Conservation (phyloP, 2,888 invertebrate species). For the Barypeithes pellucidus region DNA sequence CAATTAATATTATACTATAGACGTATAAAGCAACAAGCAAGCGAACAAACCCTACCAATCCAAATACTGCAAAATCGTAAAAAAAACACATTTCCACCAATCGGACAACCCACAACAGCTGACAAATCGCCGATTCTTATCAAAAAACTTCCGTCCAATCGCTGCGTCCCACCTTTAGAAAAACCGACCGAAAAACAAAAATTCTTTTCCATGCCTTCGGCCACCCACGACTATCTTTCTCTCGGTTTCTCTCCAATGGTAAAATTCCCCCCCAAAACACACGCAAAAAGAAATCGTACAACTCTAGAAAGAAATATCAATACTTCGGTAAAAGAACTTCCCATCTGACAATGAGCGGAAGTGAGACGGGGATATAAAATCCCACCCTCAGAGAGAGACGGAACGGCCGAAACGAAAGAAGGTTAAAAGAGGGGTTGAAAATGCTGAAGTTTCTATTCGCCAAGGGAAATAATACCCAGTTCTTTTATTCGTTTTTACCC, state of each 20-base stretch:
- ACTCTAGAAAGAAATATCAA: conserved; percentile 53
- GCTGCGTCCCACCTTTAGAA: conserved; percentile 21
- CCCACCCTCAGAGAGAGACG: conserved; percentile 36
- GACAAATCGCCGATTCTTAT: conserved; percentile 42
- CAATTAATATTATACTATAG: too few relatives aligned
- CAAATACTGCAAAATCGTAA: conserved; percentile 12
- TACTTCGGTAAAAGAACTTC: conserved; percentile 40
- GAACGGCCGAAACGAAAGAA: conserved; percentile 44
- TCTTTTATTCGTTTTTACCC: conserved; percentile 61
- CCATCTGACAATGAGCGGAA: conserved; percentile 18
- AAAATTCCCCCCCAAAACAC: conserved; percentile 28
- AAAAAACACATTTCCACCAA: conserved; percentile 18
- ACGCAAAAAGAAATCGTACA: conserved; percentile 46
- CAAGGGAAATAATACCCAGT: conserved; percentile 58
- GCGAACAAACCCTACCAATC: too few relatives aligned
- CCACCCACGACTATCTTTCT: conserved; percentile 16
- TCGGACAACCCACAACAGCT: conserved; percentile 12
- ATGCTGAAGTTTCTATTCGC: conserved; percentile 62
- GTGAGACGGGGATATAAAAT: conserved; percentile 16
- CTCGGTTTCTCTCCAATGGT: conserved; percentile 38
- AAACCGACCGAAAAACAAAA: conserved; percentile 39
- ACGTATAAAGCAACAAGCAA: too few relatives aligned
- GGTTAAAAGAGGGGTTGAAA: conserved; percentile 59
- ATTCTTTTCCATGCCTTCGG: conserved; percentile 5
- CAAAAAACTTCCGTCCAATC: conserved; percentile 38